These are phyloP conservation scores for Heterocephalus glaber DNA, from an alignment of 2,113 vertebrate species.

Conservation along the genomic window DNA sequence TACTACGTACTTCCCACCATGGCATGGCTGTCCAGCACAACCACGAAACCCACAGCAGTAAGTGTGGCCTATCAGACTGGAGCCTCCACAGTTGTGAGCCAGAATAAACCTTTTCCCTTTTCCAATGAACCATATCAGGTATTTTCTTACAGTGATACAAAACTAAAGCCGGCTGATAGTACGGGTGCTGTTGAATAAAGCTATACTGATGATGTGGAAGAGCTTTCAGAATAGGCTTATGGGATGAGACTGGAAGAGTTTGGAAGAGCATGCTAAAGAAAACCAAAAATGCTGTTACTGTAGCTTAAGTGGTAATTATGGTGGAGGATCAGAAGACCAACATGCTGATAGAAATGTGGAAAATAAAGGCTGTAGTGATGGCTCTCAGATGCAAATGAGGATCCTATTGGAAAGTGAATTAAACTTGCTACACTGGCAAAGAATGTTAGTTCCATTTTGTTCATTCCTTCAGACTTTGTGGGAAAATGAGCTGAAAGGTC, in stretches of 20 bases:
- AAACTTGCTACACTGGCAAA: background rate
- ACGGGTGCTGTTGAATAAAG: background rate
- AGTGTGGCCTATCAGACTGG: too few relatives aligned
- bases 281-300: background rate
- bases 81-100: background rate
- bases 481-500: background rate
- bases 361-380: background rate
- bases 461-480: background rate
- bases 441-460: background rate
- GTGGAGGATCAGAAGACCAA: background rate
- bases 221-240: background rate
- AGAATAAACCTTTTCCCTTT: background rate
- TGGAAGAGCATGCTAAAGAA: background rate
- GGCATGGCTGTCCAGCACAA: background rate
- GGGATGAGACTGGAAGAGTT: background rate
- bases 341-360: background rate
- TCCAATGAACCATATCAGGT: too few relatives aligned
- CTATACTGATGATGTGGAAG: too few relatives aligned
- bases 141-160: too few relatives aligned
- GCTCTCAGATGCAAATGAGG: background rate
- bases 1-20: background rate
- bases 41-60: background rate
- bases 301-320: background rate
- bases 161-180: background rate
- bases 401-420: too few relatives aligned